A percentile compares a stretch with the other conserved stretches of the same genome.
Evolutionary conservation across 2,888 invertebrate genomes (phyloP).

Genomic region (Dasysyrphus albostriatus): DNA sequence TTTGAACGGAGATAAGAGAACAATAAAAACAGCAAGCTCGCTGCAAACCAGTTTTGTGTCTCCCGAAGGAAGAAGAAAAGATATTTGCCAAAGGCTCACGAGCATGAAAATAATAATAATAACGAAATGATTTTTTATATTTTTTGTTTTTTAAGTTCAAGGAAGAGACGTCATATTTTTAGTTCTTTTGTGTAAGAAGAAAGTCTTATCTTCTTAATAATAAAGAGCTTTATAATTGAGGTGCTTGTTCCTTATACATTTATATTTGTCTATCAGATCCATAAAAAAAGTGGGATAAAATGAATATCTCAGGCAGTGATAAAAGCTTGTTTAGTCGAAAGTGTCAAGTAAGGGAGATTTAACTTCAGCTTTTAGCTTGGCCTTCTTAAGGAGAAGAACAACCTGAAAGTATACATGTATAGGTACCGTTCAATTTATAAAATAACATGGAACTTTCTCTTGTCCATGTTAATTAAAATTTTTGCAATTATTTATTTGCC

Average conservation of each 20-base stretch:
- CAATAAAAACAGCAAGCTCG: constrained; percentile 3
- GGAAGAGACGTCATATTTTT: background rate
- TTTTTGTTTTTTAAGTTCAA: constrained; percentile 23
- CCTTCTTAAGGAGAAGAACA: background rate
- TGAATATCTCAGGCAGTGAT: background rate
- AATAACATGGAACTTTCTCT: too few relatives aligned
- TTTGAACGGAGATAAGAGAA: constrained; percentile 25
- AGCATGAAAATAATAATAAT: constrained; percentile 11
- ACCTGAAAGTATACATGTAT: too few relatives aligned
- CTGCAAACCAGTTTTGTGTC: constrained; percentile 25
- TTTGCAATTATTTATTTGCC: too few relatives aligned
- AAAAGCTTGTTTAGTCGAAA: background rate
- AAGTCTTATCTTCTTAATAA: background rate
- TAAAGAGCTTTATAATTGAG: background rate
- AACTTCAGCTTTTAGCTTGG: background rate
- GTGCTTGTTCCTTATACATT: background rate
- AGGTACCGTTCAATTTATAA: too few relatives aligned
- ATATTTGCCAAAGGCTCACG: constrained; percentile 21
- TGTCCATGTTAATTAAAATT: too few relatives aligned
- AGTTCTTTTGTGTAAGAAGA: background rate
- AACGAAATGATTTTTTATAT: background rate
- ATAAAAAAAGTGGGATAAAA: background rate
- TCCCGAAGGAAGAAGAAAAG: background rate
- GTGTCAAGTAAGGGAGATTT: background rate
- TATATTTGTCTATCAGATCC: background rate